These are phyloP conservation scores for Agonopterix subpropinquella DNA, from an alignment of 2,888 invertebrate genomes.

Conservation along the genomic window DNA sequence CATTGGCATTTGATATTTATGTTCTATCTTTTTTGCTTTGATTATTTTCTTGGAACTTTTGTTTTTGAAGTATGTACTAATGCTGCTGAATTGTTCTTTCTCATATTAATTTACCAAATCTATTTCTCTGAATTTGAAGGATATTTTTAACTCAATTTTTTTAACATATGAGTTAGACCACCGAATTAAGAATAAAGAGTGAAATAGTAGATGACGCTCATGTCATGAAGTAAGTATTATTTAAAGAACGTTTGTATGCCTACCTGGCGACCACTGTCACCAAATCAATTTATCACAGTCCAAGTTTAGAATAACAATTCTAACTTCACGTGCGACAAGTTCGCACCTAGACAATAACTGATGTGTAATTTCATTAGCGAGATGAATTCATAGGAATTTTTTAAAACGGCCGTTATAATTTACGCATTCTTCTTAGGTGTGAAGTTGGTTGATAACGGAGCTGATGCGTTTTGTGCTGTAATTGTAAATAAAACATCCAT, in stretches of 20 bases:
- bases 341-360: conserved; percentile 53
- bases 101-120: no score
- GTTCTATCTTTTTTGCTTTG: no score
- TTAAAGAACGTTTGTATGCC: conserved; percentile 53
- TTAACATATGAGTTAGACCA: no score
- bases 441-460: conserved; percentile 3
- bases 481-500: no score
- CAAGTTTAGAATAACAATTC: conserved; percentile 53
- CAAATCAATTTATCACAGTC: conserved; percentile 59
- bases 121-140: no score
- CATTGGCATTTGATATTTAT: no score
- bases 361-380: conserved; percentile 43
- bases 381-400: conserved; percentile 29
- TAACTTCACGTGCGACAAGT: conserved; percentile 45
- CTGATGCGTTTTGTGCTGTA: background rate
- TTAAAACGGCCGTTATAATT: conserved; percentile 11
- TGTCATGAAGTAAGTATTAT: conserved; percentile 26
- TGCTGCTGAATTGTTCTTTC: no score
- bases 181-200: conserved; percentile 12
- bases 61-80: no score
- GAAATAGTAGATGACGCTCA: conserved; percentile 29
- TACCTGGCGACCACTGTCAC: conserved; percentile 44
- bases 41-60: no score
- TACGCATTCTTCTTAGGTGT: conserved; percentile 2
- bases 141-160: no score